Conservation (phyloP, 2,113 vertebrate genomes). For the Taurulus bubalis region DNA sequence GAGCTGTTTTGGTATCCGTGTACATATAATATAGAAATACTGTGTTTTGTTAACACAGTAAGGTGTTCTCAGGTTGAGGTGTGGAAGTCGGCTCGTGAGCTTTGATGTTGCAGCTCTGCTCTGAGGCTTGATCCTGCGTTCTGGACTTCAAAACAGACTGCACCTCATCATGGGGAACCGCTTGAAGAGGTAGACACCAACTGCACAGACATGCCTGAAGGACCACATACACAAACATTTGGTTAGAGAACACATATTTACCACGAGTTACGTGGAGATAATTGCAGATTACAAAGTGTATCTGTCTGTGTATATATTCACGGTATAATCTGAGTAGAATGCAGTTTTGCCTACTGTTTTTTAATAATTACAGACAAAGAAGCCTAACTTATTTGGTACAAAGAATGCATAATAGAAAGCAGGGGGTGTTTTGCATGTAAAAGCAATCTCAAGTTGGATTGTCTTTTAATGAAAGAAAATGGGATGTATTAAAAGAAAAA, state of each 20-base stretch:
- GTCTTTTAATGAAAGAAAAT: constrained; percentile 15
- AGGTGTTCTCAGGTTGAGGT: constrained; percentile 78
- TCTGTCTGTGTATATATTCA: constrained; percentile 32
- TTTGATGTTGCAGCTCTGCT: constrained; percentile 88
- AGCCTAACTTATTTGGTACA: constrained; percentile 13
- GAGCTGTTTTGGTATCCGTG: constrained; percentile 26
- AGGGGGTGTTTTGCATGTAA: constrained; percentile 1
- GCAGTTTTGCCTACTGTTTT: not conserved
- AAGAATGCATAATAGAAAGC: not conserved
- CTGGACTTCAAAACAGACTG: constrained; percentile 92
- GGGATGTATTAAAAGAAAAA: not conserved
- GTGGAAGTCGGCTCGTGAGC: constrained; percentile 88
- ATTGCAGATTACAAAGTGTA: constrained; percentile 4
- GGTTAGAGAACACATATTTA: constrained; percentile 40
- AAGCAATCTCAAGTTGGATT: not conserved
- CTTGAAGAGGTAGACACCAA: constrained; percentile 87
- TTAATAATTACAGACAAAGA: constrained; percentile 21
- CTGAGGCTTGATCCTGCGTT: constrained; percentile 87
- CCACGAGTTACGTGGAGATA: constrained; percentile 27
- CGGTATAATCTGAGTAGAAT: constrained; percentile 2
- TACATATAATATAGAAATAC: not conserved
- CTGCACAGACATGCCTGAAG: constrained; percentile 91
- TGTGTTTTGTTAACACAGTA: constrained; percentile 49
- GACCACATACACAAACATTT: constrained; percentile 67
- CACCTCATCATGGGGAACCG: constrained; percentile 86